A percentile compares a stretch with the other conserved stretches of the same genome.
Evolutionary conservation across 2,888 invertebrate genomes (phyloP).

Genomic region (Eueremaeus valkanovi): DNA sequence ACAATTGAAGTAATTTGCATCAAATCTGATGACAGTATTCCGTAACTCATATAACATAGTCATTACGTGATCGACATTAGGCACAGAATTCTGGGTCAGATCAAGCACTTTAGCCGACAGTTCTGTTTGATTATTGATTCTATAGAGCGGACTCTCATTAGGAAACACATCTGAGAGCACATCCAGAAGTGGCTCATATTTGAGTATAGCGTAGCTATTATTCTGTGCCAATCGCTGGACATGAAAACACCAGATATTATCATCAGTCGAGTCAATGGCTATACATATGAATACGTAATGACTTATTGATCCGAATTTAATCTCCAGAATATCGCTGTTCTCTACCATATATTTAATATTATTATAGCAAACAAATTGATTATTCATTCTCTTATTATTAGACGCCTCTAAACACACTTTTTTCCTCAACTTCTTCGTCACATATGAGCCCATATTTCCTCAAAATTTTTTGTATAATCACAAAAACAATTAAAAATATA

Average conservation of each 20-base stretch:
- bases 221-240: not conserved
- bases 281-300: not conserved
- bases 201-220: not conserved
- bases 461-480: no score
- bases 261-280: no score
- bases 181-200: not conserved
- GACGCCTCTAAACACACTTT: not conserved
- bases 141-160: constrained; percentile 11
- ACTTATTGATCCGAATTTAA: not conserved
- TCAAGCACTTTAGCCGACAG: constrained; percentile 18
- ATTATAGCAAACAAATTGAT: not conserved
- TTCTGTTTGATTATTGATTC: constrained; percentile 32
- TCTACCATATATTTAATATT: not conserved
- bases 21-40: constrained; percentile 25
- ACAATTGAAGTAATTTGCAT: constrained; percentile 46
- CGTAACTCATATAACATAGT: not conserved
- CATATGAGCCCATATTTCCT: not conserved
- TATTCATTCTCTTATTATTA: not conserved
- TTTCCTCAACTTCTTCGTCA: not conserved
- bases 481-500: not conserved
- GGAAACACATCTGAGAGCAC: constrained; percentile 3
- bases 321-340: not conserved
- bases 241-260: constrained; percentile 12
- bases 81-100: constrained; percentile 30
- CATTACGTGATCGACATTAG: not conserved